Evolutionary conservation across 2,888 invertebrate genomes (phyloP), one percentile per base, ranked within the genome.

Genomic region (Drosophila hamatofila): DNA sequence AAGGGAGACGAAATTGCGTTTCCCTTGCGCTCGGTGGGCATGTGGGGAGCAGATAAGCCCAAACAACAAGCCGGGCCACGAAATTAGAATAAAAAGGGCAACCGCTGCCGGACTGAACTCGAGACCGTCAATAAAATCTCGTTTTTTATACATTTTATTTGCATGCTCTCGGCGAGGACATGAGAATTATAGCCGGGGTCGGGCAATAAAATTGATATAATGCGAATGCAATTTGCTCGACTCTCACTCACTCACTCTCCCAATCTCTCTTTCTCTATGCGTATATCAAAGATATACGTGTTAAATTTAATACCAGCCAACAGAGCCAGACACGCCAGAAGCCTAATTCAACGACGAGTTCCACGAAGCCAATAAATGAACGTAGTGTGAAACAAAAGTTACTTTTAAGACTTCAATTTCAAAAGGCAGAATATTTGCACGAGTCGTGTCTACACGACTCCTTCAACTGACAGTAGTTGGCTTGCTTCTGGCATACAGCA

Each of bases 141-240:
- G 80, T 57, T 88, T 67, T 66, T 58, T 51, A 65, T 35, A 72
- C 64, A 72, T 75, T 78, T 89, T 89, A 86, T 88, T 80, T 80
- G 69, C 64, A 65, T 72, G 86, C 83, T 71, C 48, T 54, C 25
- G 78, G 89, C 86, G 69, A 69, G 83, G 83, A 74, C 70, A 66
- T 41, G 46, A 49, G 64, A 62, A 59, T 79, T 62, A 69, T 69
- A 62, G 66, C 66, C 52, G 42, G 55, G 61, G 52, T 0, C 42
- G 49, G 71, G 72, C 75, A 69, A 87, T 86, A 84, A 75, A 84
- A 86, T 87, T 70, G 78, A 78, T 83, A 83, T 83, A 80, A 86
- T 88, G 67, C 57, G 72, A 68, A 73, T 75, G 83, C 73, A 84
- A 83, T 86, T 82, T 75, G 58, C 42, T 62, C 37, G 25, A 52